These are phyloP conservation scores for Acrobeloides nanus DNA, from an alignment of 2,888 invertebrate species.

Conservation along the genomic window DNA sequence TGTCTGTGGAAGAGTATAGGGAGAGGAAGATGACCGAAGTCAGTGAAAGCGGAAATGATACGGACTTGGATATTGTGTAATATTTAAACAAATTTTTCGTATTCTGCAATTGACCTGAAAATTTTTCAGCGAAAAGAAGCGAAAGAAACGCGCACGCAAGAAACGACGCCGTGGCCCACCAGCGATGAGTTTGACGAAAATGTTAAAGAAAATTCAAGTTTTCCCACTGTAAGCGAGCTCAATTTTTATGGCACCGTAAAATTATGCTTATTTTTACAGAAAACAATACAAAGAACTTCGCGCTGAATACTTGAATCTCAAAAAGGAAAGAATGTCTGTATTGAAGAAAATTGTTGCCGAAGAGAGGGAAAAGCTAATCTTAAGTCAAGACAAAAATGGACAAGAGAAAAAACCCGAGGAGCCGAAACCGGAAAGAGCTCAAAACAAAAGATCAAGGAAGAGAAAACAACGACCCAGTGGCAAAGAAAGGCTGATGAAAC, in stretches of 20 bases:
- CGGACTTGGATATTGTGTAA: conserved; percentile 5
- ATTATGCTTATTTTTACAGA: conserved; percentile 9
- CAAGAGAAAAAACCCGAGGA: too few relatives aligned
- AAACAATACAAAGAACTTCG: conserved; percentile 20
- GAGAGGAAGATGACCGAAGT: conserved; percentile 8
- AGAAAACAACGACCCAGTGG: too few relatives aligned
- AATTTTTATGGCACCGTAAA: background rate
- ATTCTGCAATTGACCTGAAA: too few relatives aligned
- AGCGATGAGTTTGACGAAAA: conserved; percentile 10
- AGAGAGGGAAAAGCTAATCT: too few relatives aligned
- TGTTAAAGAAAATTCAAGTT: conserved; percentile 22
- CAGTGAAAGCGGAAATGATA: background rate
- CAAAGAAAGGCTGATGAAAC: too few relatives aligned
- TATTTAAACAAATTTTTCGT: too few relatives aligned
- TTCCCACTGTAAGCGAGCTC: conserved; percentile 21
- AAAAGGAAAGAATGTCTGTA: conserved; percentile 6
- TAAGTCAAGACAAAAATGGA: too few relatives aligned
- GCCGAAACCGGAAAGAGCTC: too few relatives aligned
- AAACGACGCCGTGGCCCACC: background rate
- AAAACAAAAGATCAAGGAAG: too few relatives aligned
- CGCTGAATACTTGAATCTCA: conserved; percentile 16
- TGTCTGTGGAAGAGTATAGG: background rate
- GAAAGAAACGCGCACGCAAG: conserved; percentile 9
- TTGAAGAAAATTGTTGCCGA: too few relatives aligned
- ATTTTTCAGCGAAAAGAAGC: conserved; percentile 7